phyloP scores from a whole-genome alignment of 2,113 vertebrate genomes.

The Noctilio leporinus region DNA sequence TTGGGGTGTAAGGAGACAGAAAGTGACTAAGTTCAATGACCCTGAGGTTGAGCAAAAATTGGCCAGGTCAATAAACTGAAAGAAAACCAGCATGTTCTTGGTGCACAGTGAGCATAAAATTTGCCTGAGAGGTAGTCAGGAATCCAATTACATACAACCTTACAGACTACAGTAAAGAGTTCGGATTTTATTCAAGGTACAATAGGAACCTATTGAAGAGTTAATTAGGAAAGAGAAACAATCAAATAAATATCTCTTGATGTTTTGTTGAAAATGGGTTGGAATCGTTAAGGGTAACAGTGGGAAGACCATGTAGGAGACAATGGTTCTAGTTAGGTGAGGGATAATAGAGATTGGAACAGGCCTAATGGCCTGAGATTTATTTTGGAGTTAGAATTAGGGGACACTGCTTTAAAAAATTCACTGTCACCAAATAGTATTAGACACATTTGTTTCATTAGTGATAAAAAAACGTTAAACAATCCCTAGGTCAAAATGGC shows the following conservation, averaged over 20 bases:
- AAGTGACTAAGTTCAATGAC: slow-evolving; percentile 7
- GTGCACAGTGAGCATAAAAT: not conserved
- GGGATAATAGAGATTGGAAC: not conserved
- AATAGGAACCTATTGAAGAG: not conserved
- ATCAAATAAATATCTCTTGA: not conserved
- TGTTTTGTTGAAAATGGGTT: not conserved
- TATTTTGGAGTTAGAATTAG: not conserved
- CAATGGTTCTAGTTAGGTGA: not conserved
- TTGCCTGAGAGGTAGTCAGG: not conserved
- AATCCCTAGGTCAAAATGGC: not conserved
- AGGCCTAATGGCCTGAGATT: not conserved
- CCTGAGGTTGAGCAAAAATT: not conserved
- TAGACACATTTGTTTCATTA: not conserved
- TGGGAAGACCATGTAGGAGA: not conserved
- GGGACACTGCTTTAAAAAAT: not conserved
- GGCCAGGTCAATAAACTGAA: slow-evolving; percentile 24
- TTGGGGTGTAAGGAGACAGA: not conserved
- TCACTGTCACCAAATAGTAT: not conserved
- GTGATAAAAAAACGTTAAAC: not conserved
- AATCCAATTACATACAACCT: not conserved
- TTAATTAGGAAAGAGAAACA: not conserved
- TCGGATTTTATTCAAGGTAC: not conserved
- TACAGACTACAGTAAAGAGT: not conserved
- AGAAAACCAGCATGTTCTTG: slow-evolving; percentile 7
- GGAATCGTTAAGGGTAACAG: not conserved